A percentile compares a stretch with the other conserved stretches of the same genome.
phyloP scores from a whole-genome alignment of 2,797 vertebrate genomes.

The Lophotriccus pileatus region DNA sequence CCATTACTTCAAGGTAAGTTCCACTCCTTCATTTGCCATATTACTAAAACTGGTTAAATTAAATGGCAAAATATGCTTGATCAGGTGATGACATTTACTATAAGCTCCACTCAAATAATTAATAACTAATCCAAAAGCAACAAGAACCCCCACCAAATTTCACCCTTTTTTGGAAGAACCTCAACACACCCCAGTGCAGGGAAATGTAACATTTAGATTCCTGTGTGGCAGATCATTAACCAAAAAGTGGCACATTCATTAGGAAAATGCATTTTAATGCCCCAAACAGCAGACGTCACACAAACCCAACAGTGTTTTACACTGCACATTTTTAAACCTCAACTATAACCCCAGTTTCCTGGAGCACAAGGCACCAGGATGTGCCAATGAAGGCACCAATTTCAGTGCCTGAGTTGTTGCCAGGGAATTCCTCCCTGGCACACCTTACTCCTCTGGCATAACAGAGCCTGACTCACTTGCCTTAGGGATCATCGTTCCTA shows the following conservation, averaged over 20 bases:
- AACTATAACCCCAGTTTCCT: neutral
- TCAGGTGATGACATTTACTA: neutral
- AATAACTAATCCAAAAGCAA: neutral
- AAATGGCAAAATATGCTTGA: neutral
- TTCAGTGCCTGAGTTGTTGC: neutral
- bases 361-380: neutral
- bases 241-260: fast-evolving
- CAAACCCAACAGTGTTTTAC: neutral
- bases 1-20: neutral
- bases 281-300: neutral
- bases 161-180: neutral
- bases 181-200: neutral
- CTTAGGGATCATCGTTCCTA: neutral
- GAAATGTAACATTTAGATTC: neutral
- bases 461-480: neutral
- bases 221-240: neutral
- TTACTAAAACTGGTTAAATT: neutral
- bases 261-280: neutral
- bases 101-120: neutral
- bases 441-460: fast-evolving
- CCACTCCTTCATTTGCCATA: neutral
- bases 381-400: fast-evolving
- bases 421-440: neutral
- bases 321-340: neutral
- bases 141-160: neutral